Conservation (phyloP, 2,888 invertebrate genomes). For the Cylindroiulus punctatus region DNA sequence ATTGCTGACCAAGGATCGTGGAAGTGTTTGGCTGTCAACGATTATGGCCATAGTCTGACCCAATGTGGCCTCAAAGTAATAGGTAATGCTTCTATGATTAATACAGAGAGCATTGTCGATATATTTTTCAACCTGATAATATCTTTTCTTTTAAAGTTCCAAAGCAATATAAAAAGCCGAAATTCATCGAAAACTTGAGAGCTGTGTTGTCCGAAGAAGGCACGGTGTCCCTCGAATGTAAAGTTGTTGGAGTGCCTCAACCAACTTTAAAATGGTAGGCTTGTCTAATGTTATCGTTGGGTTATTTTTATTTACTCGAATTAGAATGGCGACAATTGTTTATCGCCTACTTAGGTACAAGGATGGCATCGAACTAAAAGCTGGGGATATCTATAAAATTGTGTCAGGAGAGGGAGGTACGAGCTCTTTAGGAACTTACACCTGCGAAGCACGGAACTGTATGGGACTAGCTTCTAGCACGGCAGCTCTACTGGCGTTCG, state of each 20-base stretch:
- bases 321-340: not conserved
- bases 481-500: constrained; percentile 86
- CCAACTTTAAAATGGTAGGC: constrained; percentile 83
- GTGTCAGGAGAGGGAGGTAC: constrained; percentile 90
- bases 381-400: constrained; percentile 90
- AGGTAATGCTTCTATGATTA: constrained; percentile 55
- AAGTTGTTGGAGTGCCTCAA: constrained; percentile 88
- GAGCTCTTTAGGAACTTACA: constrained; percentile 88
- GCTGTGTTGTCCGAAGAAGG: constrained; percentile 88
- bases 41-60: constrained; percentile 88
- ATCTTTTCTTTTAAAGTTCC: constrained; percentile 71
- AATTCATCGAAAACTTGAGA: constrained; percentile 84
- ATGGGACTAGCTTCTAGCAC: constrained; percentile 91
- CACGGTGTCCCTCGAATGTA: constrained; percentile 90
- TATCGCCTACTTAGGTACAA: constrained; percentile 71
- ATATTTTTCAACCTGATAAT: no score
- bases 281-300: not conserved
- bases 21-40: constrained; percentile 90
- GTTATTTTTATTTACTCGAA: not conserved
- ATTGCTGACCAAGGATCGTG: constrained; percentile 89
- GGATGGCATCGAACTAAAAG: constrained; percentile 87
- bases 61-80: constrained; percentile 85
- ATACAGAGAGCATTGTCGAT: no score
- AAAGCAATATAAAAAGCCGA: constrained; percentile 86
- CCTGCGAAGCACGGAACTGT: constrained; percentile 89